Percentiles rank a stretch among this genome's conserved stretches.
Evolutionary conservation across 2,113 vertebrate genomes (phyloP).

Genomic region (Nettapus auritus): DNA sequence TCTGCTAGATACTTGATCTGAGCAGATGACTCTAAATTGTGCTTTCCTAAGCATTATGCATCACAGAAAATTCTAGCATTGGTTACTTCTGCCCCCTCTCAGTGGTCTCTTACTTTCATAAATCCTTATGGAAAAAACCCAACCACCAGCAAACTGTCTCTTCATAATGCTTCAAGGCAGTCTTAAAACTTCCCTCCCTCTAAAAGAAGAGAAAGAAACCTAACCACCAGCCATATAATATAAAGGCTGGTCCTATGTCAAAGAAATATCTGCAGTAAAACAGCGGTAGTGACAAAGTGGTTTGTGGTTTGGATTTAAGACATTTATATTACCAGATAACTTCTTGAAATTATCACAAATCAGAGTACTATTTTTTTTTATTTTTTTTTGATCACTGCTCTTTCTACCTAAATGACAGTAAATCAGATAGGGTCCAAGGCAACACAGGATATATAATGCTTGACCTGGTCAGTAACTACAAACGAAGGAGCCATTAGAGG

Average conservation of each 20-base stretch:
- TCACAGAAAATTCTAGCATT: background rate
- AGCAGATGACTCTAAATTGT: background rate
- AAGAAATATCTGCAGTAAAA: constrained; percentile 14
- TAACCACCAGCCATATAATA: background rate
- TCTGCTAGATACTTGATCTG: background rate
- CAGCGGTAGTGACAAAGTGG: background rate
- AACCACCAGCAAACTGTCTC: background rate
- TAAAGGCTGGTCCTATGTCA: background rate
- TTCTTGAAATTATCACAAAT: constrained; percentile 44
- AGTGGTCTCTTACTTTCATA: background rate
- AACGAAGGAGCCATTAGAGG: background rate
- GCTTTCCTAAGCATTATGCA: background rate
- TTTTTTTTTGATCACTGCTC: background rate
- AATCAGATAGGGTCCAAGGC: background rate
- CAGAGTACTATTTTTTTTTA: background rate
- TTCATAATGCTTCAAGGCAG: background rate
- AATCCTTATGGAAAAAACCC: background rate
- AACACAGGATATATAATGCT: background rate
- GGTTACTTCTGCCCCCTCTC: background rate
- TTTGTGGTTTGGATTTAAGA: constrained; percentile 47
- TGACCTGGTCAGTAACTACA: background rate
- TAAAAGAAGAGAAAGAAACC: background rate
- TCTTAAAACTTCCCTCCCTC: background rate
- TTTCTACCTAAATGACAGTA: background rate
- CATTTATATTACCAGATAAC: background rate